A percentile compares a stretch with the other conserved stretches of the same genome.
phyloP scores from a whole-genome alignment of 2,888 invertebrate species.

The Chymomyza caudatula region DNA sequence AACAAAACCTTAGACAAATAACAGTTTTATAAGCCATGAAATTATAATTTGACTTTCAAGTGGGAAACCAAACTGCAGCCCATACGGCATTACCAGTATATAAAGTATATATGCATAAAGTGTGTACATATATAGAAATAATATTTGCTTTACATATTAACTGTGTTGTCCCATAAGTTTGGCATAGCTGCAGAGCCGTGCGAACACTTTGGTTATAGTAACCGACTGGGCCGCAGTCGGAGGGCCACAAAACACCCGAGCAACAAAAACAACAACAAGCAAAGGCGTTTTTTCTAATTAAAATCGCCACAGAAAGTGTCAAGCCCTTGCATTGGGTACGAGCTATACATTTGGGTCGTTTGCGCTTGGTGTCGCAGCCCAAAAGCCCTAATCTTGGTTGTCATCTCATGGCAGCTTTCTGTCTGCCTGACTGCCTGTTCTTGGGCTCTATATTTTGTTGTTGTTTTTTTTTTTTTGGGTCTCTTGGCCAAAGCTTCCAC shows the following conservation, averaged over 20 bases:
- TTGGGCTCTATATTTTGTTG: neutral
- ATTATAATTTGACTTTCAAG: conserved; percentile 69
- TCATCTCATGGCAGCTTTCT: conserved; percentile 71
- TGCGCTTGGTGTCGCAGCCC: neutral
- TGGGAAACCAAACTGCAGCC: conserved; percentile 56
- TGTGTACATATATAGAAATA: neutral
- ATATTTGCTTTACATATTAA: conserved; percentile 62
- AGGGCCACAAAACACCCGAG: conserved; percentile 4
- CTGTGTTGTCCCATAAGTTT: conserved; percentile 28
- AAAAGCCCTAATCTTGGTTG: conserved; percentile 52
- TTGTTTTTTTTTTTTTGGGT: neutral
- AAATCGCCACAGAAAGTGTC: conserved; percentile 69
- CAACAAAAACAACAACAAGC: conserved; percentile 2
- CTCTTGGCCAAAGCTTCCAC: conserved; percentile 49
- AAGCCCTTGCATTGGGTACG: conserved; percentile 42
- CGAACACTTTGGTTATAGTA: conserved; percentile 43
- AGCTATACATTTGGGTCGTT: conserved; percentile 29
- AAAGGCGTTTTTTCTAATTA: conserved; percentile 58
- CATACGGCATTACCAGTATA: conserved; percentile 7
- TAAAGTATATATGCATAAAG: neutral
- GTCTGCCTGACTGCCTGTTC: conserved; percentile 39
- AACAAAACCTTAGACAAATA: conserved; percentile 67
- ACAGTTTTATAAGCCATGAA: conserved; percentile 70
- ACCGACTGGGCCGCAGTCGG: conserved; percentile 35
- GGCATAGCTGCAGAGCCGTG: conserved; percentile 42